Evolutionary conservation across 1,140 invertebrate species (phyloP), one percentile per base, ranked within the genome.

Genomic region (Apolygus lucorum): DNA sequence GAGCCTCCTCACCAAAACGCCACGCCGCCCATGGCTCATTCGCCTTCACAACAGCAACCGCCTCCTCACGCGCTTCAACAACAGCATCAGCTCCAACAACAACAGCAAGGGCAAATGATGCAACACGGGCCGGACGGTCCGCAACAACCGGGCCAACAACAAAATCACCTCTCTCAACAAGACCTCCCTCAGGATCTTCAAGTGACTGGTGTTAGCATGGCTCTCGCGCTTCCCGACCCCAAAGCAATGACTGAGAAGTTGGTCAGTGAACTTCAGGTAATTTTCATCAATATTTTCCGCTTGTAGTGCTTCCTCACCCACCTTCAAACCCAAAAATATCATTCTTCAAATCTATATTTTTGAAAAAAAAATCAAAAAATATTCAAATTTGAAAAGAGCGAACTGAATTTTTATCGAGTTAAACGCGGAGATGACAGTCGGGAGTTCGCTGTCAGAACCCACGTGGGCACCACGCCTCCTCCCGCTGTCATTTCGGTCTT

Each of bases 261-360:
- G 26, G 76, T 75, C 69, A 75, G 71, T 54, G 76, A 76, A 72
- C 68, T 76, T 42, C 76, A 76, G 76, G 76, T 76, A 75, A 75
- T 49, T 26, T 52, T 63, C 11, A 28, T 65, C 54, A 4, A 59
- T 59, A 11, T 59, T 59, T 59, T 59, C n/a, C n/a, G n/a, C n/a
- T n/a, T n/a, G n/a, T n/a, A n/a, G n/a, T n/a, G n/a, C n/a, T n/a
- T n/a, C n/a, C n/a, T n/a, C n/a, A n/a, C n/a, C n/a, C n/a, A n/a
- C n/a, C n/a, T n/a, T n/a, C n/a, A n/a, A n/a, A 42, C 34, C 34
- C 34, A 4, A 42, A 42, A 42, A 42, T 42, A 8, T 42, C 4
- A 42, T 42, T n/a, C n/a, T n/a, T 8, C 4, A 42, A 42, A 42
- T 42, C 34, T 42, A 42, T 42, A 24, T 21, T 59, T 59, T 11